Evolutionary conservation across 2,888 invertebrate genomes (phyloP).

Genomic region (Ypsolopha scabrella): DNA sequence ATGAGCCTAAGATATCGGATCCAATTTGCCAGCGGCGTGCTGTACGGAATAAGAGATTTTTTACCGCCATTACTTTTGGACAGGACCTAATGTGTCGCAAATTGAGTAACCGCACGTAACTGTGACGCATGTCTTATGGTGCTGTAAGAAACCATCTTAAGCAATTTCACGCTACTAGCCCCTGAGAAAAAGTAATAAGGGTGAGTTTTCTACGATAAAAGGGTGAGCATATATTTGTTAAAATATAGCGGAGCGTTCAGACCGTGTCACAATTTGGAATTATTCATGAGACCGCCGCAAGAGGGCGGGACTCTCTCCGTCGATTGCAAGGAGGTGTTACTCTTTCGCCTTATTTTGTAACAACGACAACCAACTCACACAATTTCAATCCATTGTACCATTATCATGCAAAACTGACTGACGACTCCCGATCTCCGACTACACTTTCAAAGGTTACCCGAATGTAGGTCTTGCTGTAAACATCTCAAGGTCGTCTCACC

Average conservation of each 20-base stretch:
- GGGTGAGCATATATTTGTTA: background rate
- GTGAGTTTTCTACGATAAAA: background rate
- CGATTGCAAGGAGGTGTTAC: constrained; percentile 35
- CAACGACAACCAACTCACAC: constrained; percentile 21
- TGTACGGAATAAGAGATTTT: background rate
- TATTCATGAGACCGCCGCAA: constrained; percentile 40
- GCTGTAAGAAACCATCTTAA: background rate
- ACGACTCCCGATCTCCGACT: constrained; percentile 40
- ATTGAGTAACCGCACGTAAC: constrained; percentile 4
- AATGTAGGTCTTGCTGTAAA: constrained; percentile 47
- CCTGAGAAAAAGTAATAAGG: background rate
- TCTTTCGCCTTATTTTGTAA: constrained; percentile 46
- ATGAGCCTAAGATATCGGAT: background rate
- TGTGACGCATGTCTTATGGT: constrained; percentile 2
- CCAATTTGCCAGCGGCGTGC: background rate
- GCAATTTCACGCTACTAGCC: background rate
- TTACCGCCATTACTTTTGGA: constrained; percentile 2
- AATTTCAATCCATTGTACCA: constrained; percentile 44
- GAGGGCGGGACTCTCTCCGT: constrained; percentile 22
- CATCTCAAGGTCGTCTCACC: constrained; percentile 36
- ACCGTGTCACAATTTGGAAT: constrained; percentile 49
- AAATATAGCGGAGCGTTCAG: constrained; percentile 11
- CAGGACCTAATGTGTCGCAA: constrained; percentile 6
- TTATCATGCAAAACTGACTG: constrained; percentile 56
- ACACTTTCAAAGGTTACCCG: constrained; percentile 60